A percentile compares a stretch with the other conserved stretches of the same genome.
Conservation (phyloP, 2,888 invertebrate species). For the Cryptocheilus praepositus region DNA sequence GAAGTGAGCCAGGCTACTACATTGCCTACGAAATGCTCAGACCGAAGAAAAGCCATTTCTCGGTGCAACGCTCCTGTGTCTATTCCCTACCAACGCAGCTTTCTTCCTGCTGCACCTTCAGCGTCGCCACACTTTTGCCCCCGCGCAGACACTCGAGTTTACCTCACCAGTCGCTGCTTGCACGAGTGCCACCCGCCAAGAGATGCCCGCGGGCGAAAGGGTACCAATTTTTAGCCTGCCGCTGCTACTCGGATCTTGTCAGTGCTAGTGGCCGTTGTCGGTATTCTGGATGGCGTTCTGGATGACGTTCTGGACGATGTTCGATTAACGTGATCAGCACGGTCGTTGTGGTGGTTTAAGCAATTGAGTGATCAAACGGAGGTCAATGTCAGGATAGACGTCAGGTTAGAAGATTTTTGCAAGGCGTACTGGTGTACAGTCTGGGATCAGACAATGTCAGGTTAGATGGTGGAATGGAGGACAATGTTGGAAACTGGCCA, state of each 20-base stretch:
- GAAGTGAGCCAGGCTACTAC: constrained; percentile 42
- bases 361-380: too few species aligned
- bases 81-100: constrained; percentile 41
- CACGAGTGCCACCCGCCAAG: constrained; percentile 68
- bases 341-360: too few species aligned
- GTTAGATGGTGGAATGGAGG: too few species aligned
- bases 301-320: too few species aligned
- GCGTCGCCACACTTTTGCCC: constrained; percentile 28
- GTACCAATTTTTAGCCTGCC: constrained; percentile 67
- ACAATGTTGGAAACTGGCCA: too few species aligned
- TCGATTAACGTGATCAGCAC: too few species aligned
- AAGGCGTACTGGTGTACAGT: too few species aligned
- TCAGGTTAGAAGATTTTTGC: too few species aligned
- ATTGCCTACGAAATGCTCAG: constrained; percentile 67
- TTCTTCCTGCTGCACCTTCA: background rate
- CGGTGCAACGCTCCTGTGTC: constrained; percentile 47
- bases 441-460: too few species aligned
- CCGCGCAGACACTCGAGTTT: constrained; percentile 66
- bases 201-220: constrained; percentile 68
- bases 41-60: constrained; percentile 61
- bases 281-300: too few species aligned
- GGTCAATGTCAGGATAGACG: too few species aligned
- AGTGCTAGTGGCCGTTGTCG: too few species aligned
- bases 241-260: background rate
- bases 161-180: constrained; percentile 70